Base-by-base conservation (phyloP, 2,888 invertebrate genomes). In the Lydus trimaculatus region DNA sequence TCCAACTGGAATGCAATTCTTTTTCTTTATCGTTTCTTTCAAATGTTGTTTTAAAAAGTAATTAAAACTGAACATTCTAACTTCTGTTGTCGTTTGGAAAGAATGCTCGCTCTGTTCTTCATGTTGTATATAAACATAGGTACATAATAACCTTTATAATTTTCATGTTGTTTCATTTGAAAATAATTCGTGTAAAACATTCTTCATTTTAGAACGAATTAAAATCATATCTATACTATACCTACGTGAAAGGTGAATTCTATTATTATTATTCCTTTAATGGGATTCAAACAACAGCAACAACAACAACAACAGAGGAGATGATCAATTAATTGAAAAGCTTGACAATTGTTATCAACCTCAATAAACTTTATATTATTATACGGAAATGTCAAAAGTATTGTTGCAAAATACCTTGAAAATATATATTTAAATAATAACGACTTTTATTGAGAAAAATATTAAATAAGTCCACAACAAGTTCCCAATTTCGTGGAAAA, bases 1-100 rank as follows among this genome's bases (percentile, higher is more conserved):
- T 48, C 48, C 48, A 48, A 9, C 48, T 48, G 48, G 48, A 48
- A 48, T 48, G 48, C n/a, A 48, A 48, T 48, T 48, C 20, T 48
- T 48, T 20, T 20, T n/a, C 39, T 6, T 17, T 11, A 43, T 43
- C 39, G 17, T 43, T 17, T 48, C 48, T 48, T 20, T 48, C 48
- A 48, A 48, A 48, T 48, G 20, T 48, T 48, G 48, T 20, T 48
- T 48, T 9, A 20, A 43, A 11, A 48, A 20, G 48, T 20, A 48
- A 48, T 48, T 48, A 20, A 48, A 48, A 48, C 48, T 20, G 17
- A 48, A 20, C 17, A 9, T 48, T 48, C 48, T 11, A 48, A 48
- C 9, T 48, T 48, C 48, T 23, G 20, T 48, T 48, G 20, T 48
- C 48, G 20, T 23, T n/a, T 20, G 17, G 7, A 48, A 48, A 48